These are phyloP conservation scores for Epizoanthus ramosus DNA, from an alignment of 92 coral and sea anemone species.

Conservation along the genomic window DNA sequence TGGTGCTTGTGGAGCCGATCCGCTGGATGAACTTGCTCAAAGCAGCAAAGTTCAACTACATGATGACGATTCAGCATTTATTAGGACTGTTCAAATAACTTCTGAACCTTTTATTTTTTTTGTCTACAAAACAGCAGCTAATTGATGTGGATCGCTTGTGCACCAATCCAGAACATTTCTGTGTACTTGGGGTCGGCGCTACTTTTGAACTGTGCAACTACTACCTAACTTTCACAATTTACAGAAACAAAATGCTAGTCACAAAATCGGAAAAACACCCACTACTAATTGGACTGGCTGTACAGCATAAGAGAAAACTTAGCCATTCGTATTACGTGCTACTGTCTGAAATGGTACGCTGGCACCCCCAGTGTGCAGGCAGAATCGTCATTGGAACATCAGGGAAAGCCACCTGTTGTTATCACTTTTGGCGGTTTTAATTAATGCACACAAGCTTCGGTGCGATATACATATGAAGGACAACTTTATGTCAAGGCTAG, in stretches of 20 bases:
- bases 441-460: background rate
- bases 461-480: constrained; percentile 50
- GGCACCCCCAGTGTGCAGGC: constrained; percentile 40
- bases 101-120: no score
- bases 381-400: background rate
- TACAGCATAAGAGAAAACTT: background rate
- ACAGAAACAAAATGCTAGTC: constrained; percentile 38
- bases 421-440: background rate
- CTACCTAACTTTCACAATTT: constrained; percentile 38
- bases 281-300: constrained; percentile 27
- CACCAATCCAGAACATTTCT: constrained; percentile 31
- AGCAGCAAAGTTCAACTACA: no score
- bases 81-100: no score
- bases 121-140: background rate
- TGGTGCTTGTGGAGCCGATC: no score
- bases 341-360: constrained; percentile 21
- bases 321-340: constrained; percentile 3
- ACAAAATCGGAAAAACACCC: constrained; percentile 29
- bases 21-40: no score
- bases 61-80: no score
- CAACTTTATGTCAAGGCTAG: constrained; percentile 13
- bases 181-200: constrained; percentile 46
- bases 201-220: constrained; percentile 48
- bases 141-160: constrained; percentile 4
- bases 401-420: background rate